A percentile compares a stretch with the other conserved stretches of the same genome.
Evolutionary conservation across 2,797 vertebrate species (phyloP).

Genomic region (Xerus rutilus): DNA sequence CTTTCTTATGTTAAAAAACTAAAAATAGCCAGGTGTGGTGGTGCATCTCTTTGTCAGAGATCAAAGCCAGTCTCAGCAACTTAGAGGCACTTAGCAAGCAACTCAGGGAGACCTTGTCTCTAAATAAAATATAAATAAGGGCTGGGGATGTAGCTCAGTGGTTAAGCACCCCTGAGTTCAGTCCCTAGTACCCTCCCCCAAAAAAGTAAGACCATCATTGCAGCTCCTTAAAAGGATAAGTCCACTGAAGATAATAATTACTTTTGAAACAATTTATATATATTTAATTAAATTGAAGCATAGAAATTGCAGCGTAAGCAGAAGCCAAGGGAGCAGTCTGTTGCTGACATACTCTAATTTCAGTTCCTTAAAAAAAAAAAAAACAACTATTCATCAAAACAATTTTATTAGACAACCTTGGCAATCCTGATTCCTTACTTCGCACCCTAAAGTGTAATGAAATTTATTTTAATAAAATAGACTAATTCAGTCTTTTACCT

Average conservation of each 20-base stretch:
- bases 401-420: constrained; percentile 4
- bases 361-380: background rate
- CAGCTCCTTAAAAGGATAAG: background rate
- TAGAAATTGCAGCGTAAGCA: background rate
- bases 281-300: background rate
- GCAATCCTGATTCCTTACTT: background rate
- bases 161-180: no score
- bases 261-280: background rate
- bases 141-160: no score
- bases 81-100: no score
- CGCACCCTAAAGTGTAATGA: background rate
- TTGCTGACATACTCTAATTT: background rate
- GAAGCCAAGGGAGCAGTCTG: background rate
- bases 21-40: no score
- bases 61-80: no score
- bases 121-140: no score
- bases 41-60: no score
- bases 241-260: background rate
- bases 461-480: constrained; percentile 31
- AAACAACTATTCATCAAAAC: background rate
- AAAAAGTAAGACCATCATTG: background rate
- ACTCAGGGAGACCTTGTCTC: no score
- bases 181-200: no score
- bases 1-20: background rate
- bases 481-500: constrained; percentile 17